phyloP scores from a whole-genome alignment of 2,888 invertebrate genomes.

The Torymus auratus region DNA sequence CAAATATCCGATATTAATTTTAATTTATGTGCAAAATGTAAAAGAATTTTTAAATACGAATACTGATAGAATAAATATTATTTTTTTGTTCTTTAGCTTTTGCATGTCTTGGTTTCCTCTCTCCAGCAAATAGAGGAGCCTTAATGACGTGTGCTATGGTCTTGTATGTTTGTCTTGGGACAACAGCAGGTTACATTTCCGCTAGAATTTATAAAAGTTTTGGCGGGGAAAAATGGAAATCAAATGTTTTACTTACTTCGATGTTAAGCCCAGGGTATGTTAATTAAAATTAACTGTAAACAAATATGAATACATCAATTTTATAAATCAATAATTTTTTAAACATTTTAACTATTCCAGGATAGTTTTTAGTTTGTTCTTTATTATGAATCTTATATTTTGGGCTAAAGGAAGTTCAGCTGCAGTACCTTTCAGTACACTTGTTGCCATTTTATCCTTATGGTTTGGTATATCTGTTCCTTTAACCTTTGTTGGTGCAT shows the following conservation, averaged over 20 bases:
- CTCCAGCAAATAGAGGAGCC: conserved; percentile 98
- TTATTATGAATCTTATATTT: conserved; percentile 96
- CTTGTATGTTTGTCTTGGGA: conserved; percentile 96
- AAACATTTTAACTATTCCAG: conserved; percentile 77
- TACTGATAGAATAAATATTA: too few relatives aligned
- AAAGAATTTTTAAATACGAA: too few relatives aligned
- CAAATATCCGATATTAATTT: conserved; percentile 20
- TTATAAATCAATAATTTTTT: conserved; percentile 45
- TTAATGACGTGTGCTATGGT: conserved; percentile 99
- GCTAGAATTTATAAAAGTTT: conserved; percentile 99
- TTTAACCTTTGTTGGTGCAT: conserved; percentile 97
- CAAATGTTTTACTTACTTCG: conserved; percentile 96
- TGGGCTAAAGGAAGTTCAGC: conserved; percentile 98
- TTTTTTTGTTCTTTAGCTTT: conserved; percentile 82
- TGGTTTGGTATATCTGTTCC: conserved; percentile 99
- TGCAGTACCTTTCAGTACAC: conserved; percentile 96
- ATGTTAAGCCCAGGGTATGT: conserved; percentile 96
- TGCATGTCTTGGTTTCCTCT: conserved; percentile 99
- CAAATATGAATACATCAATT: neutral
- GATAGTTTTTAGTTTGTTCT: conserved; percentile 97
- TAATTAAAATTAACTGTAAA: conserved; percentile 15
- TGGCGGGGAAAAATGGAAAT: conserved; percentile 99
- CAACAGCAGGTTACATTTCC: conserved; percentile 97
- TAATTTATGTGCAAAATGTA: too few relatives aligned
- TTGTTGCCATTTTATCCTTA: conserved; percentile 93